Conservation (phyloP, 2,888 invertebrate species). For the Eilema griseolum region DNA sequence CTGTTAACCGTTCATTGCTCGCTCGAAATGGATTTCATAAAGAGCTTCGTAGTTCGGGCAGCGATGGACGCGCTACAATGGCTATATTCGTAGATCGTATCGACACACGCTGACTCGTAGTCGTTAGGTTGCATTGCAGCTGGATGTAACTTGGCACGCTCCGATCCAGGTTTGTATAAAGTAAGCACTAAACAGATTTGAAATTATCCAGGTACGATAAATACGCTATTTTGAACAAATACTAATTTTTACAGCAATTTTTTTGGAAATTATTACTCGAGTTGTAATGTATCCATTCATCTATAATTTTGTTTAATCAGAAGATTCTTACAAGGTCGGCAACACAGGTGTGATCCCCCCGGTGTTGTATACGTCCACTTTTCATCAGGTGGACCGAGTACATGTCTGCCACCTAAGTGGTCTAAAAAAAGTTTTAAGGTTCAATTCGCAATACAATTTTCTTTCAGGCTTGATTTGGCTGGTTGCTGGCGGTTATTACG, state of each 20-base stretch:
- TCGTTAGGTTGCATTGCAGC: conserved; percentile 60
- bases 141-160: conserved; percentile 52
- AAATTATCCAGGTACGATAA: not conserved
- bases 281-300: too few relatives aligned
- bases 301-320: too few relatives aligned
- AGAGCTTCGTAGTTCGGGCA: not conserved
- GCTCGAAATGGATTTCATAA: conserved; percentile 14
- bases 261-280: too few relatives aligned
- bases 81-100: not conserved
- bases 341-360: too few relatives aligned
- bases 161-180: conserved; percentile 48
- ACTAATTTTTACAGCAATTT: not conserved
- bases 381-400: too few relatives aligned
- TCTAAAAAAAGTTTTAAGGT: too few relatives aligned
- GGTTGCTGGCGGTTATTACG: too few relatives aligned
- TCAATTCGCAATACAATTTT: too few relatives aligned
- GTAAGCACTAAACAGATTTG: conserved; percentile 53
- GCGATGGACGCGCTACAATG: conserved; percentile 47
- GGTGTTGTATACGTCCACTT: too few relatives aligned
- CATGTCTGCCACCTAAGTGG: too few relatives aligned
- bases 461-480: too few relatives aligned
- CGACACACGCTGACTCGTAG: conserved; percentile 43
- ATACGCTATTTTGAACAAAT: not conserved
- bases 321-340: too few relatives aligned
- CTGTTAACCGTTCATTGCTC: conserved; percentile 49